These are phyloP conservation scores for Channa striata DNA, from an alignment of 2,797 vertebrate genomes.

Conservation along the genomic window DNA sequence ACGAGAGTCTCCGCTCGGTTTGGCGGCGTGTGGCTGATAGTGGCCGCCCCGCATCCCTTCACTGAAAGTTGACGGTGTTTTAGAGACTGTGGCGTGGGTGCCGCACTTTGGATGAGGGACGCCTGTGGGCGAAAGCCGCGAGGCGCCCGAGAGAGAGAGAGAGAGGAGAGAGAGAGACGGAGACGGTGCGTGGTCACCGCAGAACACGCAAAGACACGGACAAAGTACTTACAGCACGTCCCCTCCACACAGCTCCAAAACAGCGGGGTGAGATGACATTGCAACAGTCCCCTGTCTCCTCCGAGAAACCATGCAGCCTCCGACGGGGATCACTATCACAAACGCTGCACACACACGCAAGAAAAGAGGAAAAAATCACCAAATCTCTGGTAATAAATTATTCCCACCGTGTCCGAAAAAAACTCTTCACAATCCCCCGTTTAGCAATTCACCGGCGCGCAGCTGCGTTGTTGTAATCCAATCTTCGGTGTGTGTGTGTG, in stretches of 20 bases:
- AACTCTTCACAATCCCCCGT: conserved; percentile 70
- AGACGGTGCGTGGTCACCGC: conserved; percentile 17
- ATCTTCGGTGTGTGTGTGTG: conserved; percentile 73
- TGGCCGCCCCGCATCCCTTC: background rate
- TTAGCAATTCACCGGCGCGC: conserved; percentile 77
- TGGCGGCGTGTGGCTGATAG: background rate
- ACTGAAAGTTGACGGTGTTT: conserved; percentile 23
- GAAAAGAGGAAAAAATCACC: conserved; percentile 47
- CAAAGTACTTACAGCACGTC: conserved; percentile 93
- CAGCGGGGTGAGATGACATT: conserved; percentile 90
- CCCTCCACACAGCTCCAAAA: conserved; percentile 92
- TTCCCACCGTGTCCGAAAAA: conserved; percentile 73
- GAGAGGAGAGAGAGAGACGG: background rate
- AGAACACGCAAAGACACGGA: conserved; percentile 20
- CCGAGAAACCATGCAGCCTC: conserved; percentile 79
- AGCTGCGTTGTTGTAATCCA: conserved; percentile 83
- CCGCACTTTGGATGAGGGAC: conserved; percentile 75
- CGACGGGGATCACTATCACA: conserved; percentile 57
- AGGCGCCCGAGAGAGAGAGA: conserved; percentile 6
- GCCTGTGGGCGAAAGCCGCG: conserved; percentile 62
- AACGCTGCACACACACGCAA: conserved; percentile 46
- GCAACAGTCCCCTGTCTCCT: conserved; percentile 85
- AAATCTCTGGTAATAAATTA: conserved; percentile 71
- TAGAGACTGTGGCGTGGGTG: conserved; percentile 42
- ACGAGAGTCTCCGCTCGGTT: background rate